These are phyloP conservation scores for Sapajus apella DNA, from an alignment of 2,113 vertebrate species.

Conservation along the genomic window DNA sequence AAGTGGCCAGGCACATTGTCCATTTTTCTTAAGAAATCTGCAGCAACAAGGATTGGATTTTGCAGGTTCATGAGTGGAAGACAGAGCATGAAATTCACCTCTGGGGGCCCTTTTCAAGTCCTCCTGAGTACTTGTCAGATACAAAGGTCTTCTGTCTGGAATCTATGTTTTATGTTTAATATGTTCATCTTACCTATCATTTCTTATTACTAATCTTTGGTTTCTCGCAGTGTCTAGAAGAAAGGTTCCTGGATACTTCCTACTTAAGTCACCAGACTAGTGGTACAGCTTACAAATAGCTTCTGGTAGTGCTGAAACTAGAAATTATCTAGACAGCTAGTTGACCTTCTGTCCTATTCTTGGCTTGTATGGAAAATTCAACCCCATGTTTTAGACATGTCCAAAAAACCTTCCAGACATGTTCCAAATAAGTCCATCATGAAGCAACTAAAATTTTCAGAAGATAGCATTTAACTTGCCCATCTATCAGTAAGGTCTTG, in stretches of 20 bases:
- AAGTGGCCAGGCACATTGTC: not conserved
- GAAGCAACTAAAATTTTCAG: constrained; percentile 1
- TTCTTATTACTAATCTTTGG: not conserved
- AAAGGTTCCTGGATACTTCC: not conserved
- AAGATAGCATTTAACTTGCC: not conserved
- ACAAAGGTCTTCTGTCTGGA: not conserved
- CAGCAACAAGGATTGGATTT: not conserved
- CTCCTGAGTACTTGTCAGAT: not conserved
- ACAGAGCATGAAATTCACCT: not conserved
- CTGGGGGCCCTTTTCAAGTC: not conserved
- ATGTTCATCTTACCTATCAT: not conserved
- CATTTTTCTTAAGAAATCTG: constrained; percentile 8
- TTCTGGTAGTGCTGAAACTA: not conserved
- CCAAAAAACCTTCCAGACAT: not conserved
- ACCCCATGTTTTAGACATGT: not conserved
- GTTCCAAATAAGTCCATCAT: not conserved
- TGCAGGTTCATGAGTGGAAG: not conserved
- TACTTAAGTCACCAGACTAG: not conserved
- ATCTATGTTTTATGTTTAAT: not conserved
- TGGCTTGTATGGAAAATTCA: not conserved
- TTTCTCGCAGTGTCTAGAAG: not conserved
- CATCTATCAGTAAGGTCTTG: not conserved
- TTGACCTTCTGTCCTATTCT: not conserved
- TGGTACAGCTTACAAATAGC: not conserved
- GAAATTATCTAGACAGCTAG: not conserved